Evolutionary conservation across 2,888 invertebrate species (phyloP), one percentile per base, ranked within the genome.

Genomic region (Acrobasis consociella): DNA sequence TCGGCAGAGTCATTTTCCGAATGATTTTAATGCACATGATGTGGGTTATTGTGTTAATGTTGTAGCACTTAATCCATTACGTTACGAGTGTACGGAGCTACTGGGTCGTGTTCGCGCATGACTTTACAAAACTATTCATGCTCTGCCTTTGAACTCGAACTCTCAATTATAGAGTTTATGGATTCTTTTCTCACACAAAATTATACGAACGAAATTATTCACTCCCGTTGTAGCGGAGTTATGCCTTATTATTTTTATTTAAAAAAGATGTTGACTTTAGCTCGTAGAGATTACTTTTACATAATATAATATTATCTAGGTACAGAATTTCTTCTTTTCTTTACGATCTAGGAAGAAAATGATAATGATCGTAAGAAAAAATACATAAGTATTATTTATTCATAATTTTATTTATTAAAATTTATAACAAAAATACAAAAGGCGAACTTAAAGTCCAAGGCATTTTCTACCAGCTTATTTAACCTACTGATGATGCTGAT

Each of bases 21-120:
- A 76, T 76, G 75, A 75, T 76, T 78, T 80, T 82, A 81, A 81
- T 82, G 76, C 70, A 76, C 71, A 68, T 73, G 65, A 87, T 86
- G 80, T 87, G 77, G 88, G 87, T 89, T 85, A 87, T 83, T 77
- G 84, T 88, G 86, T 82, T 88, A 88, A 87, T 86, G 85, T 77
- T 73, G 75, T 67, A 71, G 74, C 80, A 83, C 81, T 86, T 85
- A 78, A 86, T 85, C 76, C 82, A 85, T 81, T 82, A 84, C 74
- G 65, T 73, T 53, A 31, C 15, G 61, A 52, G 51, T 49, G 51
- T 56, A 13, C 37, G n/a, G 46, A 46, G 50, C 59, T 60, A 50
- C 59, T 60, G 38, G 50, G 50, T 60, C 59, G 37, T 77, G 75
- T 76, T 77, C 72, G 38, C 8, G 17, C 38, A 38, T 60, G 60